Evolutionary conservation across 2,888 invertebrate genomes (phyloP).

Genomic region (Acanthosepion lycidas): DNA sequence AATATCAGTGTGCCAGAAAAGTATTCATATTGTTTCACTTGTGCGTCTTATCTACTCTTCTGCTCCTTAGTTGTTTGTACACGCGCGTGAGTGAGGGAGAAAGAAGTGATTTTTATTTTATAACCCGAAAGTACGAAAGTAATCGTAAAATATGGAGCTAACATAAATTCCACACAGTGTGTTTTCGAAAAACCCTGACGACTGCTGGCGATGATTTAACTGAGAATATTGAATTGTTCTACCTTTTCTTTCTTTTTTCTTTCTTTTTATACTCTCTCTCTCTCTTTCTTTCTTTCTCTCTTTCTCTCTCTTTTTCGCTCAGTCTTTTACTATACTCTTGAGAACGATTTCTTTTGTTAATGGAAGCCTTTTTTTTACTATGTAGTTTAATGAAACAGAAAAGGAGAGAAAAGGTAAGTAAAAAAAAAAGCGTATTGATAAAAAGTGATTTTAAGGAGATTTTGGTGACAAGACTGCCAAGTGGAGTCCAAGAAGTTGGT

Average conservation of each 20-base stretch:
- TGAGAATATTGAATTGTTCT: not conserved
- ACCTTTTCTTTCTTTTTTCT: not conserved
- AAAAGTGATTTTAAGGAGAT: not conserved
- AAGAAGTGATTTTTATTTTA: not conserved
- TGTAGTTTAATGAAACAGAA: not conserved
- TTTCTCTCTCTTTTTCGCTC: not conserved
- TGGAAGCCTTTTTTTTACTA: not conserved
- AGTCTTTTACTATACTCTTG: not conserved
- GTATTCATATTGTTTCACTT: not conserved
- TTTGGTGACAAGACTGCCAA: not conserved
- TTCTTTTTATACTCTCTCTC: not conserved
- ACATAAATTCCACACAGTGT: slow-evolving; percentile 14
- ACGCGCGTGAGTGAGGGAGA: not conserved
- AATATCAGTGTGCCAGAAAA: not conserved
- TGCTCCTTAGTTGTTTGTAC: not conserved
- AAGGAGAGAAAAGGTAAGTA: not conserved
- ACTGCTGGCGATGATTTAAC: not conserved
- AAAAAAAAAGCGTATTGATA: not conserved
- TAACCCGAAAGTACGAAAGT: not conserved
- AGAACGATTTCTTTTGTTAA: not conserved
- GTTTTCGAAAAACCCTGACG: not conserved
- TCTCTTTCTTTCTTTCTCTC: fast-evolving
- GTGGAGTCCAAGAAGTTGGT: not conserved
- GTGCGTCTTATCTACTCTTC: not conserved
- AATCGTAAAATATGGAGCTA: not conserved